Evolutionary conservation across 1,140 invertebrate species (phyloP).

Genomic region (Asbolus verrucosus): DNA sequence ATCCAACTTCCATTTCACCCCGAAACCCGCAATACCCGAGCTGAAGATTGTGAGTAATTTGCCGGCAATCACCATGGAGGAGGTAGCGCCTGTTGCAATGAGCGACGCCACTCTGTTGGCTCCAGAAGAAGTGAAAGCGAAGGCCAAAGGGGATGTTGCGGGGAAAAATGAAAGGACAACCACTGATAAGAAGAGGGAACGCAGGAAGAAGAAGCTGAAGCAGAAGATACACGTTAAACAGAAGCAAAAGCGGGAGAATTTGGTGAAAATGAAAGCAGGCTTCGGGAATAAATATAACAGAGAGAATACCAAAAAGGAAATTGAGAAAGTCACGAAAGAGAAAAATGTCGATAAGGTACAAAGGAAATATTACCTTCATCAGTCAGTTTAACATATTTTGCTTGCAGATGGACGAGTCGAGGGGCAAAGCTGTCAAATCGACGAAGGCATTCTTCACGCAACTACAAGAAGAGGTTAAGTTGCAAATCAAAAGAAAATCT

Average conservation of each 20-base stretch:
- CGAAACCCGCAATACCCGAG: slow-evolving; percentile 86
- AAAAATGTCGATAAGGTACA: slow-evolving; percentile 73
- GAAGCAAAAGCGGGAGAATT: too few relatives aligned
- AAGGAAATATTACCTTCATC: too few relatives aligned
- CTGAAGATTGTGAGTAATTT: slow-evolving; percentile 92
- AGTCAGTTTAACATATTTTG: slow-evolving; percentile 37
- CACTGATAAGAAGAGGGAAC: slow-evolving; percentile 91
- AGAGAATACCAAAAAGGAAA: slow-evolving; percentile 70
- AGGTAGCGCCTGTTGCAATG: slow-evolving; percentile 90
- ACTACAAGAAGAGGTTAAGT: slow-evolving; percentile 80
- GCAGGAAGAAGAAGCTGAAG: slow-evolving; percentile 87
- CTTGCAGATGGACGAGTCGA: slow-evolving; percentile 66
- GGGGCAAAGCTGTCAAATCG: slow-evolving; percentile 76
- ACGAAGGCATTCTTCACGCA: slow-evolving; percentile 86
- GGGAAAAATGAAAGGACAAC: slow-evolving; percentile 82
- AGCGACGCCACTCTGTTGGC: slow-evolving; percentile 90
- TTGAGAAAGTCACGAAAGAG: slow-evolving; percentile 73
- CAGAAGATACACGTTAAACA: slow-evolving; percentile 72
- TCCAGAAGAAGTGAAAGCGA: slow-evolving; percentile 92
- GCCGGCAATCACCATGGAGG: slow-evolving; percentile 93
- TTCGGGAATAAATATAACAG: too few relatives aligned
- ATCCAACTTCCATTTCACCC: slow-evolving; percentile 94
- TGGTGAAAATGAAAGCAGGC: too few relatives aligned
- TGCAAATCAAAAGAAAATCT: slow-evolving; percentile 66
- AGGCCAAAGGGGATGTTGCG: slow-evolving; percentile 82